Percentiles rank a stretch among this genome's conserved stretches.
Evolutionary conservation across 2,113 vertebrate genomes (phyloP).

Genomic region (Cephalopterus ornatus): DNA sequence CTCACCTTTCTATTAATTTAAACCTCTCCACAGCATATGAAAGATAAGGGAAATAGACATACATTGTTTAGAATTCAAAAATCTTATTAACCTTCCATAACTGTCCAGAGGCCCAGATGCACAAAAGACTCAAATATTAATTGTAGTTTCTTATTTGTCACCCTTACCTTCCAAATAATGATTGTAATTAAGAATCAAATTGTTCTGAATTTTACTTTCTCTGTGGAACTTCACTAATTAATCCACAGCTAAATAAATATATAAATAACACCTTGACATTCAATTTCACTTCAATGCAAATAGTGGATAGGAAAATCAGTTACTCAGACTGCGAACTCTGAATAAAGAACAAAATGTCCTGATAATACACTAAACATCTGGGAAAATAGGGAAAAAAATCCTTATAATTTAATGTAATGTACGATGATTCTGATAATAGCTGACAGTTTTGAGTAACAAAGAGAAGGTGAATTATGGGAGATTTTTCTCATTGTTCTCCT

Average conservation of each 20-base stretch:
- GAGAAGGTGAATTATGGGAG: fast-evolving
- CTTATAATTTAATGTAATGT: background rate
- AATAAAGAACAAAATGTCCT: background rate
- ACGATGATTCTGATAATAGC: background rate
- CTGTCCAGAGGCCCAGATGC: background rate
- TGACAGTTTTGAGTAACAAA: background rate
- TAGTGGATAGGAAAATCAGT: background rate
- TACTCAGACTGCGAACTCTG: background rate
- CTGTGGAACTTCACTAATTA: constrained; percentile 23
- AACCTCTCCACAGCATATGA: background rate
- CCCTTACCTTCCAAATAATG: background rate
- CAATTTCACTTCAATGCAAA: constrained; percentile 2
- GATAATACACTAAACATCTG: background rate
- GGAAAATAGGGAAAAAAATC: background rate
- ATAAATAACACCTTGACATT: constrained; percentile 41
- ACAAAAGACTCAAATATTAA: background rate
- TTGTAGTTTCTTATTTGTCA: background rate
- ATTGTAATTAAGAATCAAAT: background rate
- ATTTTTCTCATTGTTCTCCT: background rate
- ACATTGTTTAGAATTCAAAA: constrained; percentile 13
- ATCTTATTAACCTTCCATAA: constrained; percentile 42
- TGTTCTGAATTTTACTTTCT: background rate
- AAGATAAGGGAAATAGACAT: background rate
- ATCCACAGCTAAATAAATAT: constrained; percentile 23
- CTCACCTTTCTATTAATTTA: constrained; percentile 27